phyloP scores from a whole-genome alignment of 2,797 vertebrate species.

The Neomorphus geoffroyi region DNA sequence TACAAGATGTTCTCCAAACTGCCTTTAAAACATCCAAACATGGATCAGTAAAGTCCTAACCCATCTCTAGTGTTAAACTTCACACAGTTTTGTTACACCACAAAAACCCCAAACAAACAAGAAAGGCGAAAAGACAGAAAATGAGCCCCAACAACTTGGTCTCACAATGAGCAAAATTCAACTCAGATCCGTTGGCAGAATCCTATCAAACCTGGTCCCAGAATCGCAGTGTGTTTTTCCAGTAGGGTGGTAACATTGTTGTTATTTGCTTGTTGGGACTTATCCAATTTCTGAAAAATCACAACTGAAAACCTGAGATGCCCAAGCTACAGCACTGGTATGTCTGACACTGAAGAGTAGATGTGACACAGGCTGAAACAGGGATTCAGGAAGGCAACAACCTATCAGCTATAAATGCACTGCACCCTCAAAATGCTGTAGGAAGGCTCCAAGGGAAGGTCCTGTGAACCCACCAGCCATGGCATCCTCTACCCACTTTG shows the following conservation, averaged over 20 bases:
- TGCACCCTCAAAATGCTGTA: neutral
- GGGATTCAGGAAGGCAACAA: neutral
- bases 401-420: neutral
- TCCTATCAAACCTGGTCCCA: neutral
- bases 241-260: neutral
- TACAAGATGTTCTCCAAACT: neutral
- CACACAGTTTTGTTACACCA: neutral
- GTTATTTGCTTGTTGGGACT: neutral
- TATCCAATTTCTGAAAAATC: neutral
- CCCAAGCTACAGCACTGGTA: neutral
- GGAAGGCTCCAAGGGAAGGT: neutral
- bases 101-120: neutral
- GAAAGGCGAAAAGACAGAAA: constrained; percentile 6
- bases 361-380: neutral
- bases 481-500: neutral
- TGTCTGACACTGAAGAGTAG: neutral
- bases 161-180: constrained; percentile 29
- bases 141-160: neutral
- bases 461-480: neutral
- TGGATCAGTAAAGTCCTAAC: neutral
- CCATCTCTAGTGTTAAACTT: neutral
- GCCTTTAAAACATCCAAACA: neutral
- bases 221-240: neutral
- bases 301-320: neutral
- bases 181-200: neutral